These are phyloP conservation scores for Chondrilla cf. caribensis DNA, from an alignment of 37 sponge, comb jelly and placozoan species.

Conservation along the genomic window DNA sequence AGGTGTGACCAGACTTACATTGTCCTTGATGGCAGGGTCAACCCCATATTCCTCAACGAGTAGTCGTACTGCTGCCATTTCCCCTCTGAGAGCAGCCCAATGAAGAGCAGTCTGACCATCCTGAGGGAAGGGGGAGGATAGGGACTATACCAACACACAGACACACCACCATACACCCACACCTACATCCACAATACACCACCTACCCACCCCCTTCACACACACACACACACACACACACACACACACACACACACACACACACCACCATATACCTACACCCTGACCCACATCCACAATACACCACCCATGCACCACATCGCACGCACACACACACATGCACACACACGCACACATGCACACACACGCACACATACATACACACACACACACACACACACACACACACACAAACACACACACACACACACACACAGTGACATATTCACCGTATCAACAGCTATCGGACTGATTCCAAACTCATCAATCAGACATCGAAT, in stretches of 20 bases:
- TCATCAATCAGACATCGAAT: constrained; percentile 19
- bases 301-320: neutral
- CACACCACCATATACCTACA: no score
- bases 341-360: no score
- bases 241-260: neutral
- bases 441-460: neutral
- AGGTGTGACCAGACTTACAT: neutral
- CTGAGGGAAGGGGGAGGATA: neutral
- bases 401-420: neutral
- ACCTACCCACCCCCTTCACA: neutral
- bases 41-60: constrained; percentile 3
- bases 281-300: no score
- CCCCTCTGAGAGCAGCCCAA: constrained; percentile 22
- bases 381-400: neutral
- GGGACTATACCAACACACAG: neutral
- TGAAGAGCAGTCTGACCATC: constrained; percentile 24
- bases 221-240: neutral
- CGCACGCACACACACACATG: neutral
- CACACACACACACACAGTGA: neutral
- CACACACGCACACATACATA: neutral
- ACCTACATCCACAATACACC: neutral
- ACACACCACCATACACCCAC: neutral
- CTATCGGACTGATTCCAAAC: constrained; percentile 27
- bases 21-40: constrained; percentile 7
- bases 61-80: constrained; percentile 9